phyloP scores from a whole-genome alignment of 1,140 invertebrate genomes.

The Brachionus manjavacas region DNA sequence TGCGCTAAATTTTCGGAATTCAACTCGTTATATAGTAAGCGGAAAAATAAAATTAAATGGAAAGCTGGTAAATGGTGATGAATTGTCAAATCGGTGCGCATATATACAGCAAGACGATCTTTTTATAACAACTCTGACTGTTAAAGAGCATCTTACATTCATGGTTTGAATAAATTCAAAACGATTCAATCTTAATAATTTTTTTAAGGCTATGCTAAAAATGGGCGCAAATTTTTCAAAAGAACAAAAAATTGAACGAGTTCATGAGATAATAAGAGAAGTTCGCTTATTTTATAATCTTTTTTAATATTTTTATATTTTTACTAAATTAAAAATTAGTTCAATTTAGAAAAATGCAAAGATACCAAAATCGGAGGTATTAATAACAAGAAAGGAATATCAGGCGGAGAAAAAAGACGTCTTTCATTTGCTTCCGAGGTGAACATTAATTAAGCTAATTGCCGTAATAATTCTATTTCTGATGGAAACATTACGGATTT shows the following conservation, averaged over 20 bases:
- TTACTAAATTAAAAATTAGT: conserved; percentile 56
- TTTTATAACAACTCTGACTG: conserved; percentile 62
- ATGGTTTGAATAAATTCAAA: conserved; percentile 61
- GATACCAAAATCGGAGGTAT: conserved; percentile 66
- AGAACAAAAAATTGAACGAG: conserved; percentile 70
- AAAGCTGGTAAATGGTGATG: conserved; percentile 52
- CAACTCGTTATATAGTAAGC: conserved; percentile 66
- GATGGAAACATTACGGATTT: too few species aligned
- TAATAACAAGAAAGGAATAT: conserved; percentile 80
- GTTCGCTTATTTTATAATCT: conserved; percentile 57
- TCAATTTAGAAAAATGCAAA: conserved; percentile 64
- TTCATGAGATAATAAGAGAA: conserved; percentile 82
- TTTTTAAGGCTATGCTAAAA: conserved; percentile 75
- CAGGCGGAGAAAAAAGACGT: conserved; percentile 88
- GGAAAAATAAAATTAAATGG: conserved; percentile 63
- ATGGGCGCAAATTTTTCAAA: conserved; percentile 79
- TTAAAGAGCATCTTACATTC: conserved; percentile 61
- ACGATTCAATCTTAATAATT: conserved; percentile 59
- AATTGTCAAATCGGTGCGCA: conserved; percentile 71
- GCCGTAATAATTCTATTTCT: too few species aligned
- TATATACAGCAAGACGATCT: conserved; percentile 82
- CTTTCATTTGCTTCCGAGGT: conserved; percentile 92
- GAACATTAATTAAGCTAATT: conserved; percentile 4
- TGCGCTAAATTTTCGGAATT: conserved; percentile 73
- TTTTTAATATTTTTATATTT: neutral